Percentiles rank a stretch among this genome's conserved stretches.
Conservation (phyloP, 92 coral and sea anemone species). For the Zoanthus solanderi region DNA sequence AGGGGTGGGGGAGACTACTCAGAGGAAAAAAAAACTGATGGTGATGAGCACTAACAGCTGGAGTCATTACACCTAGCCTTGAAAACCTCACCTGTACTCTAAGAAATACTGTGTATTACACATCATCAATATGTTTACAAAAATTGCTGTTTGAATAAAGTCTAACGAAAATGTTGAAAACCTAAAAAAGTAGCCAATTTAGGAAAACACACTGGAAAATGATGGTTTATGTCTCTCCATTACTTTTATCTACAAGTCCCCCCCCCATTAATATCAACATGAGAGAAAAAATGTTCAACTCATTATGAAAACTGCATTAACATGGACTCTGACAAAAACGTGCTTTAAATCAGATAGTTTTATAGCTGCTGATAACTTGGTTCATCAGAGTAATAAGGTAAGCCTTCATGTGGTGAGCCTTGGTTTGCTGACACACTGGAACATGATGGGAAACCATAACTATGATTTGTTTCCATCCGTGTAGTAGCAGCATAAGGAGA, state of each 20-base stretch:
- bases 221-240: conserved; percentile 1
- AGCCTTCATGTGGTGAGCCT: conserved; percentile 41
- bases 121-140: conserved; percentile 11
- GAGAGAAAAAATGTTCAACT: conserved; percentile 54
- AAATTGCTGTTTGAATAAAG: neutral
- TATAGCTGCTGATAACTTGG: conserved; percentile 47
- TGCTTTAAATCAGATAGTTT: conserved; percentile 51
- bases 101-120: conserved; percentile 7
- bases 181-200: neutral
- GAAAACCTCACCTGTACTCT: conserved; percentile 9
- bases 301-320: conserved; percentile 38
- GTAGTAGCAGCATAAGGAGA: conserved; percentile 6
- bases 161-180: neutral
- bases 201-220: conserved; percentile 4
- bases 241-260: conserved; percentile 39
- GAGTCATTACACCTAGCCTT: conserved; percentile 13
- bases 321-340: conserved; percentile 42
- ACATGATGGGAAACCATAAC: conserved; percentile 61
- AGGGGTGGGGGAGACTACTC: conserved; percentile 12
- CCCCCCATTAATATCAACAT: conserved; percentile 52
- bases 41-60: conserved; percentile 10
- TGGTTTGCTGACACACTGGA: conserved; percentile 46
- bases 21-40: conserved; percentile 5
- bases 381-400: conserved; percentile 40
- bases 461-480: conserved; percentile 19